phyloP scores from a whole-genome alignment of 2,113 vertebrate genomes.

The Anoplopoma fimbria region DNA sequence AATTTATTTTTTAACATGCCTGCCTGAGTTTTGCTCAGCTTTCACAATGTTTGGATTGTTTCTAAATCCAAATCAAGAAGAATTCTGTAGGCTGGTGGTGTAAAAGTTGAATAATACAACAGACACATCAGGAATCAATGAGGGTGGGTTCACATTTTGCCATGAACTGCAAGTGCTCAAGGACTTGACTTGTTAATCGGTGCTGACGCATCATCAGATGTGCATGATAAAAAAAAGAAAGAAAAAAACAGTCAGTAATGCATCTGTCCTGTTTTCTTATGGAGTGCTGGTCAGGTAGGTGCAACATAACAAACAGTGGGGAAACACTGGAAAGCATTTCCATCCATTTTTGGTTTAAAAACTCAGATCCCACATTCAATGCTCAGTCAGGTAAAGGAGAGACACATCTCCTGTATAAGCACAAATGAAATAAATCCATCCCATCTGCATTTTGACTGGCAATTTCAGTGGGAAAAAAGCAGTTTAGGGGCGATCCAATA shows the following conservation, averaged over 20 bases:
- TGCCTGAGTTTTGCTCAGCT: not conserved
- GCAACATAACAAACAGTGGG: not conserved
- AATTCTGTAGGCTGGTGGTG: not conserved
- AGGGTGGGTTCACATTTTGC: conserved; percentile 3
- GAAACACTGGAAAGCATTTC: not conserved
- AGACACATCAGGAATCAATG: not conserved
- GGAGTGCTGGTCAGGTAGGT: not conserved
- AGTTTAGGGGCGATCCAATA: not conserved
- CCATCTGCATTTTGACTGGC: not conserved
- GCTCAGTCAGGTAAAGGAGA: not conserved
- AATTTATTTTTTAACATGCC: not conserved
- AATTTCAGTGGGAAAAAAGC: not conserved
- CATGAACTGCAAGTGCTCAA: not conserved
- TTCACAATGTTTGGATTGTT: not conserved
- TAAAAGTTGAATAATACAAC: not conserved
- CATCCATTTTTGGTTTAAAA: not conserved
- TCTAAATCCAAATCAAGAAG: not conserved
- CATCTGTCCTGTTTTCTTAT: not conserved
- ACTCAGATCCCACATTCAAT: not conserved
- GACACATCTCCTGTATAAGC: conserved; percentile 29
- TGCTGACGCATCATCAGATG: conserved; percentile 28
- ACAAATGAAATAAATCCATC: conserved; percentile 27
- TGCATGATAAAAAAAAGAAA: not conserved
- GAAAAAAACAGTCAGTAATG: not conserved
- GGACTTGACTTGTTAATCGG: conserved; percentile 21